These are phyloP conservation scores for Pseudocheirus occidentalis DNA, from an alignment of 2,797 vertebrate genomes.

Conservation along the genomic window DNA sequence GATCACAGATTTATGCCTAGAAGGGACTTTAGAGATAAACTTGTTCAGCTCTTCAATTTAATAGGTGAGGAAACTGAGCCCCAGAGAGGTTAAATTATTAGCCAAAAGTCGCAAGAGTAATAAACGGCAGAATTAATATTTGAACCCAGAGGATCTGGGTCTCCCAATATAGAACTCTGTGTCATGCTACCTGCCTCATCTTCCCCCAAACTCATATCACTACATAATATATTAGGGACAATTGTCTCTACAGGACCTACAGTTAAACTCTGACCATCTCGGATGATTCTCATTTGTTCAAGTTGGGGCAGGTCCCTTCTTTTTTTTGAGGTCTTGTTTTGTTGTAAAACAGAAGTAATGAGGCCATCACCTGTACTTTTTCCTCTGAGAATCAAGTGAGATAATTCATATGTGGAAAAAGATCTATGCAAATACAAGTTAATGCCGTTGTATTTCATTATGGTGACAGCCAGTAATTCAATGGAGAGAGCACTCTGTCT, in stretches of 20 bases:
- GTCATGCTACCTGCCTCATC: neutral
- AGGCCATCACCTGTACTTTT: neutral
- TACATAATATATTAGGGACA: neutral
- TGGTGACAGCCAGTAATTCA: neutral
- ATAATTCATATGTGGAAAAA: neutral
- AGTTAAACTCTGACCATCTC: neutral
- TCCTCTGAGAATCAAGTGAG: neutral
- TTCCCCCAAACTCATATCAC: neutral
- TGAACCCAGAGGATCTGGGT: neutral
- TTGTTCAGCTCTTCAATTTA: neutral
- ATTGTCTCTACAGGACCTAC: neutral
- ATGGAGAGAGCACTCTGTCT: neutral
- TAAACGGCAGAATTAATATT: neutral
- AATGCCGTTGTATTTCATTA: neutral
- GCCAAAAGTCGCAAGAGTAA: neutral
- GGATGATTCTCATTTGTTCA: neutral
- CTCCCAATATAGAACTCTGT: neutral
- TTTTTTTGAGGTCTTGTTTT: neutral
- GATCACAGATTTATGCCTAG: neutral
- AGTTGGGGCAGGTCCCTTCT: neutral
- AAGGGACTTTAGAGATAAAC: neutral
- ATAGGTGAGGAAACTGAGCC: neutral
- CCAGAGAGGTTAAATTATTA: neutral
- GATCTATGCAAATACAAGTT: neutral
- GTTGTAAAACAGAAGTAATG: neutral